phyloP scores from a whole-genome alignment of 1,140 invertebrate genomes.

The Sycophila sp. region DNA sequence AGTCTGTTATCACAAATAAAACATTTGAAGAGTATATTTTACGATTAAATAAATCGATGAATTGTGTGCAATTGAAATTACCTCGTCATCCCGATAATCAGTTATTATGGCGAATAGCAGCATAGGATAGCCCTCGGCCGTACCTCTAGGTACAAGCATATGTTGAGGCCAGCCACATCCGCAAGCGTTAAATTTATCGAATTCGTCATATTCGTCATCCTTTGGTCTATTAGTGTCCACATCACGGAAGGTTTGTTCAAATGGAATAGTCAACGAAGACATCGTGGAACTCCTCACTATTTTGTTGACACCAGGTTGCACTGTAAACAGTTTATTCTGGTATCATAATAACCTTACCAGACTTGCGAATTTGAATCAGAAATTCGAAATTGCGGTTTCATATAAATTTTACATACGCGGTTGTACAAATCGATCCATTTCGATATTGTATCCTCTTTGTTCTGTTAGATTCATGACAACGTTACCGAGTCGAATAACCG shows the following conservation, averaged over 20 bases:
- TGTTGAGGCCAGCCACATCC: constrained; percentile 90
- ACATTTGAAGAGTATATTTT: no score
- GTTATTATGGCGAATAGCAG: constrained; percentile 85
- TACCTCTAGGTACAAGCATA: constrained; percentile 82
- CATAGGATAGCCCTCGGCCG: constrained; percentile 72
- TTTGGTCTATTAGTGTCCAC: neutral
- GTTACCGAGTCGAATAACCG: constrained; percentile 75
- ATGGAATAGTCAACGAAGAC: constrained; percentile 79
- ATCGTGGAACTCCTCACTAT: constrained; percentile 72
- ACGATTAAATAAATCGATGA: no score
- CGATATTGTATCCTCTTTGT: constrained; percentile 77
- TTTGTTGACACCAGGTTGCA: constrained; percentile 59
- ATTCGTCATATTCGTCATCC: constrained; percentile 38
- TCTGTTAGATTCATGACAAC: constrained; percentile 72
- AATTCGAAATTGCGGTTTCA: no score
- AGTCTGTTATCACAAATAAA: no score
- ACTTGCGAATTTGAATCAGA: no score
- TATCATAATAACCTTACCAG: constrained; percentile 30
- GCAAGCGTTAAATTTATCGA: constrained; percentile 51
- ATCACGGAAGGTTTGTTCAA: constrained; percentile 68
- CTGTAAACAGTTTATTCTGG: neutral
- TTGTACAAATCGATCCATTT: constrained; percentile 79
- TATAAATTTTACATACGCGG: constrained; percentile 65
- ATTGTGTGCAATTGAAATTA: no score
- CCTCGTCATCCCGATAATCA: constrained; percentile 76